Percentiles rank a stretch among this genome's conserved stretches.
These are phyloP conservation scores for Drosophila nigromelanica DNA, from an alignment of 1,140 invertebrate genomes.

Conservation along the genomic window DNA sequence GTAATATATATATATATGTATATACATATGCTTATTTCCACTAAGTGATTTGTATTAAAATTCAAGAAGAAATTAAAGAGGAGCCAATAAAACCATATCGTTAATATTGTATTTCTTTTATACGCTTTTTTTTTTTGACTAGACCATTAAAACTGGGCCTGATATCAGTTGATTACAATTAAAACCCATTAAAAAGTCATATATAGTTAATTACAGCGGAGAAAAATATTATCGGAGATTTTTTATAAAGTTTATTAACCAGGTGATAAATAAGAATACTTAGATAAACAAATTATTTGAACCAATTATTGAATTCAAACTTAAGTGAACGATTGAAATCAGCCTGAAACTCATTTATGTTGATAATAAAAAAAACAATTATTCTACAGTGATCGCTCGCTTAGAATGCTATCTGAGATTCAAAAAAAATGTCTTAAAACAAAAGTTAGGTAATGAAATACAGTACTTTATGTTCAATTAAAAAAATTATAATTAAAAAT, in stretches of 20 bases:
- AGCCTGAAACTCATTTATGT: not conserved
- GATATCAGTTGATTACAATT: not conserved
- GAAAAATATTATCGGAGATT: not conserved
- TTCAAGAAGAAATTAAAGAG: constrained; percentile 25
- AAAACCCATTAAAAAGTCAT: not conserved
- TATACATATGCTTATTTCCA: constrained; percentile 23
- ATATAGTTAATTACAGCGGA: not conserved
- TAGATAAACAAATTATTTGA: not conserved
- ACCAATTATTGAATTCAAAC: not conserved
- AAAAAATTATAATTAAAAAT: too few relatives aligned
- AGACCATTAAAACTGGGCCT: too few relatives aligned
- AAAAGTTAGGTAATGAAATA: too few relatives aligned
- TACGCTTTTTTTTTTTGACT: not conserved
- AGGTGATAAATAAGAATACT: not conserved
- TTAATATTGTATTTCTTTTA: not conserved
- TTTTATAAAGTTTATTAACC: not conserved
- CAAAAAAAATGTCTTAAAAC: too few relatives aligned
- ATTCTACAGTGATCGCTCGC: too few relatives aligned
- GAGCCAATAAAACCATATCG: constrained; percentile 22
- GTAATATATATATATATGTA: constrained; percentile 40
- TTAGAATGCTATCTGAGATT: too few relatives aligned
- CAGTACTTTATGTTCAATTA: too few relatives aligned
- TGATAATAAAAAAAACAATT: not conserved
- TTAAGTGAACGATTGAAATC: not conserved
- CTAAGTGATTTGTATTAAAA: constrained; percentile 43